Evolutionary conservation across 2,113 vertebrate species (phyloP).

Genomic region (Motacilla tschutschensis): DNA sequence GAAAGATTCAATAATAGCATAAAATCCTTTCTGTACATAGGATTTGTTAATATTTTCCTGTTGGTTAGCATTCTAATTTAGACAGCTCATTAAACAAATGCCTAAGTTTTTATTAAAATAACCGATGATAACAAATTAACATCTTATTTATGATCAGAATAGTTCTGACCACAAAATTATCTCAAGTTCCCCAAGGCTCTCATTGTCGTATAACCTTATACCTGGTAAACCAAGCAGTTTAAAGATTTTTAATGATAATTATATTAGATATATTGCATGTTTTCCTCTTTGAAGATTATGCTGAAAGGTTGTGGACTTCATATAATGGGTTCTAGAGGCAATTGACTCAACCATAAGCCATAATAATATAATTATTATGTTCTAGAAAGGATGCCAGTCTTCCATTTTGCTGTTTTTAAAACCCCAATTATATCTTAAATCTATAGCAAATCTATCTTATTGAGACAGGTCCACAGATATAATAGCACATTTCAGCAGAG

Average conservation of each 20-base stretch:
- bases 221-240: neutral
- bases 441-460: neutral
- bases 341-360: neutral
- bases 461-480: neutral
- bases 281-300: neutral
- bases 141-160: slow-evolving; percentile 34
- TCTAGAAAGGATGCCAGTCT: neutral
- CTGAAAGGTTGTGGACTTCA: neutral
- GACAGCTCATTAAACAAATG: slow-evolving; percentile 45
- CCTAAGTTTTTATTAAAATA: slow-evolving; percentile 31
- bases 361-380: neutral
- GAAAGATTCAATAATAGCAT: neutral
- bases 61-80: slow-evolving; percentile 15
- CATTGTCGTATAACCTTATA: neutral
- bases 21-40: slow-evolving; percentile 28
- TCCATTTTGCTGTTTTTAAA: neutral
- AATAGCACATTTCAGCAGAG: neutral
- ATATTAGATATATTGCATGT: neutral
- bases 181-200: neutral
- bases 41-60: slow-evolving; percentile 18
- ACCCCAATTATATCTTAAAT: neutral
- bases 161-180: slow-evolving; percentile 31
- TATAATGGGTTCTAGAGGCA: neutral
- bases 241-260: slow-evolving; percentile 16
- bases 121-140: slow-evolving; percentile 26